Conservation (phyloP, 2,797 vertebrate genomes). For the Zenarchopterus dispar region DNA sequence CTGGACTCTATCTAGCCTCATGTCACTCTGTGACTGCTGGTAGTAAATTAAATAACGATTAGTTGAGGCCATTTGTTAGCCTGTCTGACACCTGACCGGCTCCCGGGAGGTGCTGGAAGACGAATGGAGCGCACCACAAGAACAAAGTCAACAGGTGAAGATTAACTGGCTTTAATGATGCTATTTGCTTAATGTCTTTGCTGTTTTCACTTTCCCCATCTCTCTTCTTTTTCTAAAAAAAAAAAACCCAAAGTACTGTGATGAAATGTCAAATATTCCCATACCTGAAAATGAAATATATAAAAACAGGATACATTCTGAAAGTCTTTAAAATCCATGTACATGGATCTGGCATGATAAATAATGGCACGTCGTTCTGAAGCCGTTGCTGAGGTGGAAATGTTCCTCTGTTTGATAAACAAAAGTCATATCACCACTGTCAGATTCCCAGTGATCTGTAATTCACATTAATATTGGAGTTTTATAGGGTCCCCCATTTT, state of each 20-base stretch:
- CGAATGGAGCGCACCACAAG: slow-evolving; percentile 73
- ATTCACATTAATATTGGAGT: too few species aligned
- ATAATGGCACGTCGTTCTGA: too few species aligned
- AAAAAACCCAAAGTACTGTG: slow-evolving; percentile 31
- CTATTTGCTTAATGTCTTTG: slow-evolving; percentile 81
- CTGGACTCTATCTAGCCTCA: slow-evolving; percentile 66
- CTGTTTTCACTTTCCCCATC: slow-evolving; percentile 46
- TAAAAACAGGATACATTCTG: too few species aligned
- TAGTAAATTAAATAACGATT: slow-evolving; percentile 86
- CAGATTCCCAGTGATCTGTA: too few species aligned
- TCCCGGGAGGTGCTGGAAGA: slow-evolving; percentile 76
- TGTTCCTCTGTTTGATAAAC: too few species aligned
- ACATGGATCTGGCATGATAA: too few species aligned
- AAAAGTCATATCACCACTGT: too few species aligned
- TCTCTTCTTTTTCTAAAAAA: slow-evolving; percentile 1
- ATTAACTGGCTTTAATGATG: slow-evolving; percentile 84
- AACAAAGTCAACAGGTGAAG: slow-evolving; percentile 82
- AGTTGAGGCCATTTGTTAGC: slow-evolving; percentile 82
- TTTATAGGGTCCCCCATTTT: too few species aligned
- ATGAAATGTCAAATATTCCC: slow-evolving; percentile 15
- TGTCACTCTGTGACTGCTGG: slow-evolving; percentile 68
- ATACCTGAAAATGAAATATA: too few species aligned
- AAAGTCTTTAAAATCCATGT: too few species aligned
- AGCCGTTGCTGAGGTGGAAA: too few species aligned
- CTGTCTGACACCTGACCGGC: slow-evolving; percentile 75